phyloP scores from a whole-genome alignment of 92 coral and sea anemone species.

The Meandrina meandrites region DNA sequence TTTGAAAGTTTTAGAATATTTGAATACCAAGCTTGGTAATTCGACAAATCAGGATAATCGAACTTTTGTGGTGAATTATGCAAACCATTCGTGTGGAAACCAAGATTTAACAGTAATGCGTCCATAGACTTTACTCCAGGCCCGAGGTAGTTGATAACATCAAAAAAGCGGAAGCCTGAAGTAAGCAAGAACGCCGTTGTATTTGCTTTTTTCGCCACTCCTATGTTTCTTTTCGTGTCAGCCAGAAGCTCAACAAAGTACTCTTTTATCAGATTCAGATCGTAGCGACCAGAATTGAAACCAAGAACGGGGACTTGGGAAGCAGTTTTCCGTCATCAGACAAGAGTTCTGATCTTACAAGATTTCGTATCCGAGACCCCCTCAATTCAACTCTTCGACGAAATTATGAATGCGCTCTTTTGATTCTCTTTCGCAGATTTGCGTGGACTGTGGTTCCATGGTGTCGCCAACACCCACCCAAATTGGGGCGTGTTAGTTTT shows the following conservation, averaged over 20 bases:
- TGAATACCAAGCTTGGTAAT: constrained; percentile 32
- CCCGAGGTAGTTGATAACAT: not conserved
- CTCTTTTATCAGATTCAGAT: constrained; percentile 32
- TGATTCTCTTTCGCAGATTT: no score
- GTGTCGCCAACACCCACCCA: no score
- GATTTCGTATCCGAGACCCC: no score
- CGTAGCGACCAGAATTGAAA: constrained; percentile 44
- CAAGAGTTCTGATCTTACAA: no score
- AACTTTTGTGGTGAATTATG: constrained; percentile 7
- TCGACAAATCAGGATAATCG: constrained; percentile 14
- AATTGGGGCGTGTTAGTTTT: no score
- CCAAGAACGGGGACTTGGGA: constrained; percentile 40
- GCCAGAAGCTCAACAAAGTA: not conserved
- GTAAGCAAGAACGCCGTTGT: not conserved
- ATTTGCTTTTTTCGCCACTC: constrained; percentile 9
- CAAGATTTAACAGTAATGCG: not conserved
- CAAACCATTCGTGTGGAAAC: constrained; percentile 19
- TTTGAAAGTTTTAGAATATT: not conserved
- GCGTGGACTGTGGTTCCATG: no score
- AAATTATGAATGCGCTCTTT: no score
- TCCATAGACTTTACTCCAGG: constrained; percentile 6
- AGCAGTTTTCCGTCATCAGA: no score
- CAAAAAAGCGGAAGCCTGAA: not conserved
- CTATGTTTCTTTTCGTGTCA: not conserved
- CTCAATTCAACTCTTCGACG: no score